Base-by-base conservation (phyloP, 1,140 invertebrate genomes). In the Diorhabda sublineata region DNA sequence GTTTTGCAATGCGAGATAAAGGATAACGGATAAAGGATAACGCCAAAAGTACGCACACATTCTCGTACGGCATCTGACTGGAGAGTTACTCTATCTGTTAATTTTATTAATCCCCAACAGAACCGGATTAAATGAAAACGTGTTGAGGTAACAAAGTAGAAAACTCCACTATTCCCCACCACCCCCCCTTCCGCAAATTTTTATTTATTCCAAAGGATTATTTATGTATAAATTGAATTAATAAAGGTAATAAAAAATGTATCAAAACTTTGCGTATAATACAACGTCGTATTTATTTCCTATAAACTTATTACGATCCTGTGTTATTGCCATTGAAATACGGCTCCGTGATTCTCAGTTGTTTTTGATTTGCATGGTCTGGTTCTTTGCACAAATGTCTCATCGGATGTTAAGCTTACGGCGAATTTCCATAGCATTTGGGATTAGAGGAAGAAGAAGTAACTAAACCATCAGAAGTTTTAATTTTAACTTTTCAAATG, bases 1-100 rank as follows among this genome's bases (percentile, higher is more conserved):
- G 41, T 4, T 42, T 6, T 41, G 42, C 26, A 61, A 59, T 44
- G 64, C 45, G 42, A 65, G 52, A 69, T 62, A 41, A 58, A 66
- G 7, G 58, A 59, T 45, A 47, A 70, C 58, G 45, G 45, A 52
- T 52, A 52, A 52, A 70, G 47, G 64, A 52, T 61, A 69, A 71
- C 72, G 65, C 69, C 63, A 60, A 67, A 60, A 60, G 65, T 67
- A 67, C 57, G 65, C 65, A 67, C 45, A 64, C 57, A 67, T 58
- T 60, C 65, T 45, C 65, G 65, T 67, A 67, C 65, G 65, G 65
- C 65, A 60, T 67, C 66, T 69, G 67, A 69, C 72, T 68, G 71
- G 64, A 71, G 67, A 69, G 71, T 70, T 70, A 73, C 71, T 73
- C 72, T 71, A 73, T 73, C 72, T 71, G 72, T 71, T 71, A 73